Conservation (phyloP, 2,113 vertebrate genomes). For the Nymphicus hollandicus region DNA sequence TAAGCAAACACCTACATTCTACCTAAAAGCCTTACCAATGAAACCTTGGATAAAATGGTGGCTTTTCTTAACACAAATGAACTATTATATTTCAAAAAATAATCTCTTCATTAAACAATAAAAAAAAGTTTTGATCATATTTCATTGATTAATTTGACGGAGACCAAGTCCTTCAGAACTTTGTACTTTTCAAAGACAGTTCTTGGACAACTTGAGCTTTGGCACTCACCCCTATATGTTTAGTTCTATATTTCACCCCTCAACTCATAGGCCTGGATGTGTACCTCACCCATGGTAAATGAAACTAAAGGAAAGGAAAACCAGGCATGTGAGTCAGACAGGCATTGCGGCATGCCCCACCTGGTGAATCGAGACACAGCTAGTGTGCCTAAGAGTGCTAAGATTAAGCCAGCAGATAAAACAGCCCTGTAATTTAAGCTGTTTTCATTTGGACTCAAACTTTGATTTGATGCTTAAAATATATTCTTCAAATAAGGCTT, state of each 20-base stretch:
- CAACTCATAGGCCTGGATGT: not conserved
- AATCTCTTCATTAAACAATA: not conserved
- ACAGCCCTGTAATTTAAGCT: constrained; percentile 20
- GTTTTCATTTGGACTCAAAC: constrained; percentile 2
- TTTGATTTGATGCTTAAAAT: constrained; percentile 38
- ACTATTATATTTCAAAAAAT: not conserved
- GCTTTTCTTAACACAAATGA: not conserved
- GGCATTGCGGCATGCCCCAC: not conserved
- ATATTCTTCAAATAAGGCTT: not conserved
- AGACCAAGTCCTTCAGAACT: not conserved
- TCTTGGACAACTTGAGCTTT: not conserved
- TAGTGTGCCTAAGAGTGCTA: not conserved
- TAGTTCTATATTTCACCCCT: not conserved
- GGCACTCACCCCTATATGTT: not conserved
- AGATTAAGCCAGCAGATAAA: constrained; percentile 43
- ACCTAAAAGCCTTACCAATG: not conserved
- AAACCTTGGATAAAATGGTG: not conserved
- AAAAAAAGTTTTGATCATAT: not conserved
- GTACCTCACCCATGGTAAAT: not conserved
- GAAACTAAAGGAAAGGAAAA: not conserved
- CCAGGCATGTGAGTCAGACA: constrained; percentile 8
- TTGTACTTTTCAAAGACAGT: not conserved
- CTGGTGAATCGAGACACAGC: constrained; percentile 35
- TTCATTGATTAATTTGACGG: not conserved
- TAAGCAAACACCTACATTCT: not conserved